Base-by-base conservation (phyloP, 2,888 invertebrate species). In the Diplolepis rosae region DNA sequence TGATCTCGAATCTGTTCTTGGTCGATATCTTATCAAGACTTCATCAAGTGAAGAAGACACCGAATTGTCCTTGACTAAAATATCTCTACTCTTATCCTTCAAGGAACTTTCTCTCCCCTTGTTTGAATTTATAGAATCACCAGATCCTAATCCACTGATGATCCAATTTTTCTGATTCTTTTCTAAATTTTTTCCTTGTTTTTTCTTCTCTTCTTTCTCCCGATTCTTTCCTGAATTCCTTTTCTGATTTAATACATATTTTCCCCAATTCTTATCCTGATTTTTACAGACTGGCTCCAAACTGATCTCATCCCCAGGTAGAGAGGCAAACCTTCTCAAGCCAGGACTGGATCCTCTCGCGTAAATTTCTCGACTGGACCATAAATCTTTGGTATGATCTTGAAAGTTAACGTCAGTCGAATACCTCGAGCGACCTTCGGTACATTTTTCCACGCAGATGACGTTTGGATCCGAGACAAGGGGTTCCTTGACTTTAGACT, bases 341-440 rank as follows among this genome's bases (percentile, higher is more conserved):
- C 13, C 7, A 6, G 61, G 61, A 22, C 61, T 61, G 35, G 39
- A 61, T 39, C 7, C 15, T 7, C 39, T 61, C 35, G 24, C 39
- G 39, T 39, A 39, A 61, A 39, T 61, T 35, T 61, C 39, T 22
- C 7, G 2, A 61, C 39, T 39, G 24, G 61, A n/a, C 39, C 61
- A 35, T 61, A 61, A 61, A 61, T 61, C 22, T 24, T 69, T 54
- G 9, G 66, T 54, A 15, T 66, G 52, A 45, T 18, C 45, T 35
- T 65, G 71, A 9, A 77, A 65, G 18, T 69, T 71, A 24, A 77
- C 75, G 7, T 73, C 52, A 13, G 75, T 77, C n/a, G 68, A 68
- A 65, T 75, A 77, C 54, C 70, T 76, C 48, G 30, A 54, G 2
- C 73, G 72, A 27, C 69, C 67, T 45, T 66, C 39, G n/a, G 66